Conservation (phyloP, 92 coral and sea anemone genomes). For the Heliopora coerulea region DNA sequence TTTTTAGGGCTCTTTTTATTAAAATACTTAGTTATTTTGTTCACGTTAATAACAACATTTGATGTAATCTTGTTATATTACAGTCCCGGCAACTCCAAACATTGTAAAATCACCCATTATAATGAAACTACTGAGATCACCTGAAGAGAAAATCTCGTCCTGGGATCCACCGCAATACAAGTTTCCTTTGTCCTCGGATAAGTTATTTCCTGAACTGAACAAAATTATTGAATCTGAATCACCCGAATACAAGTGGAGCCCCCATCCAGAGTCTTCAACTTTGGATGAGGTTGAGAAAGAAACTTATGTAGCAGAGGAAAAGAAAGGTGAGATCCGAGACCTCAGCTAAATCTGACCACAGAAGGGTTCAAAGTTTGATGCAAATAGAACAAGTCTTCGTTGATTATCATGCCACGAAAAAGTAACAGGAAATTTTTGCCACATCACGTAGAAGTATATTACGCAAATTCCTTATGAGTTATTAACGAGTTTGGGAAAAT, state of each 20-base stretch:
- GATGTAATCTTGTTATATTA: not conserved
- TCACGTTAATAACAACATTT: not conserved
- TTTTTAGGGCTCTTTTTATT: not conserved
- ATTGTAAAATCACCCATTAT: no score
- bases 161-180: conserved; percentile 13
- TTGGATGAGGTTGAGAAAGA: no score
- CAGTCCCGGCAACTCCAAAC: not conserved
- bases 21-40: not conserved
- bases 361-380: no score
- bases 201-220: not conserved
- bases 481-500: no score
- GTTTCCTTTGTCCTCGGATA: not conserved
- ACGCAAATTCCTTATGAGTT: no score
- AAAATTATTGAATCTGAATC: conserved; percentile 11
- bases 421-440: no score
- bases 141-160: not conserved
- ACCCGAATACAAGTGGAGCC: conserved; percentile 35
- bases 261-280: no score
- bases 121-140: not conserved
- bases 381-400: not conserved
- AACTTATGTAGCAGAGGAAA: not conserved
- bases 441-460: no score
- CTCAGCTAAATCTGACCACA: not conserved
- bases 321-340: conserved; percentile 1
- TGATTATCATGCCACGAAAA: not conserved